phyloP scores from a whole-genome alignment of 2,888 invertebrate species.

The Palloptera scutellata region DNA sequence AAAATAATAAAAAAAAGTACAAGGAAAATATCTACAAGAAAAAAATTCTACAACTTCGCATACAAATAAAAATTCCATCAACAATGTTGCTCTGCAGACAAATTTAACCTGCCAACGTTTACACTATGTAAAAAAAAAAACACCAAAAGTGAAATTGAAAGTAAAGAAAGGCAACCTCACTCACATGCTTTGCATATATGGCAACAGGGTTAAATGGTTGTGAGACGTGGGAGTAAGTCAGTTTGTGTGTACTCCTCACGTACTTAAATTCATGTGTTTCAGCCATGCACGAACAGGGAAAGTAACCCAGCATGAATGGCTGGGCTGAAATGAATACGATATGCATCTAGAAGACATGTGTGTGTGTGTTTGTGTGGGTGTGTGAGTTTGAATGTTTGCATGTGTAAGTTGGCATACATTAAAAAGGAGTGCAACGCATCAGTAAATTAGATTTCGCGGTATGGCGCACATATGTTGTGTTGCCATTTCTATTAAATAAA shows the following conservation, averaged over 20 bases:
- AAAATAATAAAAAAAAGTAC: background rate
- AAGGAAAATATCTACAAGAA: background rate
- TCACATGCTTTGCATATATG: background rate
- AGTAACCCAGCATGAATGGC: background rate
- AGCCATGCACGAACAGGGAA: background rate
- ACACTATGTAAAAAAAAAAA: background rate
- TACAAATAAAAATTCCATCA: slow-evolving; percentile 4
- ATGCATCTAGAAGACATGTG: background rate
- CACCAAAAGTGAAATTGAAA: background rate
- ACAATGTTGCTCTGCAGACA: background rate
- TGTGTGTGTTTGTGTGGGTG: background rate
- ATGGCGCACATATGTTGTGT: background rate
- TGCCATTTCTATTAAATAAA: background rate
- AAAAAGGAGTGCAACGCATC: slow-evolving; percentile 19
- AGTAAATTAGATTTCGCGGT: slow-evolving; percentile 15
- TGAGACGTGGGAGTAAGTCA: too few relatives aligned
- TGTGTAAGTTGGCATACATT: background rate
- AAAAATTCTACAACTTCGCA: background rate
- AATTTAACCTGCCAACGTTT: background rate
- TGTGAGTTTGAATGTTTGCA: background rate
- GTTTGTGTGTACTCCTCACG: too few relatives aligned
- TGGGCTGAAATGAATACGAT: background rate
- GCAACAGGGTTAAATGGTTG: background rate
- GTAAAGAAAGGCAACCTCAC: background rate
- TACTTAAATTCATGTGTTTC: too few relatives aligned